A percentile compares a stretch with the other conserved stretches of the same genome.
phyloP scores from a whole-genome alignment of 2,797 vertebrate genomes.

The Leucoraja ocellata region DNA sequence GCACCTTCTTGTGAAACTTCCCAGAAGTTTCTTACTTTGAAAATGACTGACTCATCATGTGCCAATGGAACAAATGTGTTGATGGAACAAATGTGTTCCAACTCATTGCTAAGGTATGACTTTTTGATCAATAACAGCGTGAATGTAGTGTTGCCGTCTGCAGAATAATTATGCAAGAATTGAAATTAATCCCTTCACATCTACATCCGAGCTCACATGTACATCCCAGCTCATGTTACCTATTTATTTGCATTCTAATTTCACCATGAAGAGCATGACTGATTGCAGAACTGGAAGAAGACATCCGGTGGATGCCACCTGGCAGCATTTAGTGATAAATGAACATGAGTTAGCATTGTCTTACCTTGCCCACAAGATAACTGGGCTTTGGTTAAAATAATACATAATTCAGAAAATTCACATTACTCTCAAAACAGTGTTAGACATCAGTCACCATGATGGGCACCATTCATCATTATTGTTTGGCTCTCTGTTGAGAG shows the following conservation, averaged over 20 bases:
- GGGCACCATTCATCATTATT: background rate
- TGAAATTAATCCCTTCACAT: constrained; percentile 20
- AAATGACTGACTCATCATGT: background rate
- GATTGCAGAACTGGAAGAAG: background rate
- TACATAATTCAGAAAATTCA: background rate
- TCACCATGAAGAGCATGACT: background rate
- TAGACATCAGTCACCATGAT: background rate
- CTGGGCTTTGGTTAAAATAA: background rate
- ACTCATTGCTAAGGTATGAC: background rate
- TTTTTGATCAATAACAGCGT: constrained; percentile 16
- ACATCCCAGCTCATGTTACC: constrained; percentile 5
- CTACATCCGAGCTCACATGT: background rate
- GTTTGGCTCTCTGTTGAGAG: background rate
- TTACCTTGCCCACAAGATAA: background rate
- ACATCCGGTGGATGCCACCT: background rate
- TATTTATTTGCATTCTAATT: constrained; percentile 15
- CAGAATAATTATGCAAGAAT: background rate
- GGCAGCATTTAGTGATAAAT: background rate
- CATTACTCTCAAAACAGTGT: background rate
- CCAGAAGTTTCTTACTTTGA: background rate
- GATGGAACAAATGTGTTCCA: background rate
- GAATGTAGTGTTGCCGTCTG: background rate
- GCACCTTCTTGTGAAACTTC: too few species aligned
- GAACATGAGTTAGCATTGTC: background rate
- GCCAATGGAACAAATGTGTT: constrained; percentile 2